These are phyloP conservation scores for Taurulus bubalis DNA, from an alignment of 2,113 vertebrate genomes.

Conservation along the genomic window DNA sequence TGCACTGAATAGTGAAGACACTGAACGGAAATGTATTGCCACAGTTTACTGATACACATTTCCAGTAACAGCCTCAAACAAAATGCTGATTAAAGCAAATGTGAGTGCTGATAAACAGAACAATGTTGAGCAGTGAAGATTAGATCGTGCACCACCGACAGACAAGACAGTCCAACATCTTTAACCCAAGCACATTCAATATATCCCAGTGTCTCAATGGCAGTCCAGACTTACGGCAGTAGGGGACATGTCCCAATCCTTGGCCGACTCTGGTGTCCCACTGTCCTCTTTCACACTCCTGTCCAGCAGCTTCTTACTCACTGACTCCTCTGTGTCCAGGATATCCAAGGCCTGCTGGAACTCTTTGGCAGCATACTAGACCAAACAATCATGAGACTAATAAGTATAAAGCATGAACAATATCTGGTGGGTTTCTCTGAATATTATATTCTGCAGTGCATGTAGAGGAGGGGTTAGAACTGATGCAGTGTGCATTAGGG, in stretches of 20 bases:
- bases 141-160: neutral
- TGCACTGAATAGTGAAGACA: neutral
- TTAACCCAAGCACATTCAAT: too few relatives aligned
- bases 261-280: conserved; percentile 84
- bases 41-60: neutral
- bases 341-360: conserved; percentile 98
- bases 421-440: neutral
- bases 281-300: conserved; percentile 89
- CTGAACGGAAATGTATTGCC: neutral
- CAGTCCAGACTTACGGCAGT: conserved; percentile 87
- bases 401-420: neutral
- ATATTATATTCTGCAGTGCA: neutral
- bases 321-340: conserved; percentile 94
- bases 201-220: neutral
- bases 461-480: neutral
- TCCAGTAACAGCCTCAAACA: neutral
- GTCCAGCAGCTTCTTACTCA: conserved; percentile 91
- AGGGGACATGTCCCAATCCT: conserved; percentile 95
- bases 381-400: conserved; percentile 16
- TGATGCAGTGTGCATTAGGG: neutral
- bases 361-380: conserved; percentile 97
- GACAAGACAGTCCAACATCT: neutral
- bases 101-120: neutral
- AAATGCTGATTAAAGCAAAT: too few relatives aligned
- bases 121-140: neutral